Evolutionary conservation across 2,888 invertebrate genomes (phyloP).

Genomic region (Limnephilus marmoratus): DNA sequence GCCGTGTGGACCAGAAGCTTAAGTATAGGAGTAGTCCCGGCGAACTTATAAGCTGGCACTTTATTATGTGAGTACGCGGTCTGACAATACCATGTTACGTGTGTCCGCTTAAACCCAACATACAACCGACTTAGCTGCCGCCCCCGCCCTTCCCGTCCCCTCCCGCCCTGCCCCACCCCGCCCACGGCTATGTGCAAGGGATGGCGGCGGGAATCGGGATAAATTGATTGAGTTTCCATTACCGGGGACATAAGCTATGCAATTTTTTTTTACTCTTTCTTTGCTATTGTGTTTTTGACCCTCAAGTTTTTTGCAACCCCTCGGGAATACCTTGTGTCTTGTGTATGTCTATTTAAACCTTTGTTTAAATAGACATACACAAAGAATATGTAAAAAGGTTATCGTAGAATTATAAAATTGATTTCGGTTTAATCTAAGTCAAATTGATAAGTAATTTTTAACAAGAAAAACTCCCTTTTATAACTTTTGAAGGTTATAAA

Average conservation of each 20-base stretch:
- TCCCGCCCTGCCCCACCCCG: constrained; percentile 51
- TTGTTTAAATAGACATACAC: background rate
- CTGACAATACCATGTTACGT: constrained; percentile 66
- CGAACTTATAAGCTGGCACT: constrained; percentile 65
- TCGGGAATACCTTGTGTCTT: background rate
- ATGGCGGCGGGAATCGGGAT: constrained; percentile 18
- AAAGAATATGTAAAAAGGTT: too few relatives aligned
- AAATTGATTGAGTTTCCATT: constrained; percentile 9
- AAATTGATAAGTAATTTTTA: too few relatives aligned
- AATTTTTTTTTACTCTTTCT: background rate
- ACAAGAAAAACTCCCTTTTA: too few relatives aligned
- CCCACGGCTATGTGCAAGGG: constrained; percentile 29
- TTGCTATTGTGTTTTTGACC: background rate
- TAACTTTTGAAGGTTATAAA: too few relatives aligned
- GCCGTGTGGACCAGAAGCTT: constrained; percentile 7
- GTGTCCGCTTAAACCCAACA: constrained; percentile 66
- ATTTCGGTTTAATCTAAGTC: too few relatives aligned
- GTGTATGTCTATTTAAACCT: background rate
- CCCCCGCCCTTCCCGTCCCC: constrained; percentile 12
- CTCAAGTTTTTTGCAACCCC: background rate
- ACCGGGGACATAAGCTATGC: background rate
- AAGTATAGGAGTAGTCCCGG: constrained; percentile 34
- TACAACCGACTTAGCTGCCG: constrained; percentile 65
- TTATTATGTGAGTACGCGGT: constrained; percentile 64
- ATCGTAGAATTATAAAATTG: too few relatives aligned